Base-by-base conservation (phyloP, 2,888 invertebrate species). In the Rhamphomyia laevipes region DNA sequence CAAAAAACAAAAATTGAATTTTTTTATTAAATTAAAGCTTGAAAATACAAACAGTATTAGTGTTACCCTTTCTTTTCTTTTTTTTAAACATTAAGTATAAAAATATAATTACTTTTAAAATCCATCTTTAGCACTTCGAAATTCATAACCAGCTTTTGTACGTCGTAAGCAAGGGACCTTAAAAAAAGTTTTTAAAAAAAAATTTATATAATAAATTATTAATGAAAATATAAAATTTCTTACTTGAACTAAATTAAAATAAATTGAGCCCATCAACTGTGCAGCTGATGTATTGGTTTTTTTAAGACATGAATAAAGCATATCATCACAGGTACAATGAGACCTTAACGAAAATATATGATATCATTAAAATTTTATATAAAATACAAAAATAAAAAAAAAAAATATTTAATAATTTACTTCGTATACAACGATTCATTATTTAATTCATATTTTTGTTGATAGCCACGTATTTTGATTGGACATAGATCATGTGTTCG, bases 401-500 rank as follows among this genome's bases (percentile, higher is more conserved):
- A 15, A 17, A 45, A 15, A 33, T 38, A 6, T 27, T 35, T 35
- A 35, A n/a, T 27, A 27, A 27, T 27, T 71, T 66, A 89, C 71
- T 88, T 90, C 64, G 88, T 89, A 69, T 87, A 89, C 35, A 88
- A 68, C 1, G 87, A 85, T 63, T 82, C 80, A 72, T 94, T 94
- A 49, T 81, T 84, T 52, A 92, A 75, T 65, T 88, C 86, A 71
- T 90, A 92, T 57, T 85, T 80, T 50, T 65, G 55, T 53, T 70
- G 67, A 48, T 67, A 69, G 10, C 68, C 68, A 18, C 76, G 70
- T 41, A 84, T 74, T 67, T 92, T 91, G 46, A 84, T 78, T 2
- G 92, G 92, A 63, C 94, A 94, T 46, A 91, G 76, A 73, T 94
- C 93, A 67, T 94, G 94, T 15, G 82, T 83, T 51, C 92, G 77